Evolutionary conservation across 2,797 vertebrate genomes (phyloP).

Genomic region (Synanceia verrucosa): DNA sequence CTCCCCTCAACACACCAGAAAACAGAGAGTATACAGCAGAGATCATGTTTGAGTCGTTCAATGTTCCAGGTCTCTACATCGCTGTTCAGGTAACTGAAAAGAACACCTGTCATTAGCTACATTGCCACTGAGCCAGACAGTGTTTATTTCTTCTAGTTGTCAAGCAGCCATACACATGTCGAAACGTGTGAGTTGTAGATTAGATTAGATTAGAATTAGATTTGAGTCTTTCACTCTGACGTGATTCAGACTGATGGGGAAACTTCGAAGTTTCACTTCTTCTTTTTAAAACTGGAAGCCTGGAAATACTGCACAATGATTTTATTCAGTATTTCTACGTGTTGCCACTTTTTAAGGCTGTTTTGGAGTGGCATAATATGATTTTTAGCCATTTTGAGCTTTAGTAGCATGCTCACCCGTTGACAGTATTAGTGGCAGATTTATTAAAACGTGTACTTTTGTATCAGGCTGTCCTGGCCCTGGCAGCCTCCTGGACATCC

Average conservation of each 20-base stretch:
- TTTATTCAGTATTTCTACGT: neutral
- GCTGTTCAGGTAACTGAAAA: constrained; percentile 89
- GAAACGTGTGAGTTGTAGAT: neutral
- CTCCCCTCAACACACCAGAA: constrained; percentile 93
- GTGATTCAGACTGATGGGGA: neutral
- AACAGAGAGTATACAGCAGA: constrained; percentile 95
- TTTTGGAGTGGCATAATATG: too few species aligned
- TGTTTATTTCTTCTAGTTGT: neutral
- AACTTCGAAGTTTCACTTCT: constrained; percentile 18
- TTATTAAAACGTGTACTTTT: neutral
- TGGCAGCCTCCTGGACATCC: constrained; percentile 98
- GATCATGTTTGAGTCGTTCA: constrained; percentile 97
- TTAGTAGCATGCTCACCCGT: rapidly evolving
- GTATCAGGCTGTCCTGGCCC: constrained; percentile 89
- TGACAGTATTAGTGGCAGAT: neutral
- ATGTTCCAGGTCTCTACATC: constrained; percentile 94
- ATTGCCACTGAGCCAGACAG: neutral
- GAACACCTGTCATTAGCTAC: neutral
- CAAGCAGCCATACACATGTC: neutral
- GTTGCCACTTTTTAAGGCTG: neutral
- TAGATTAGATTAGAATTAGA: constrained; percentile 8
- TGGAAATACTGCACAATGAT: neutral
- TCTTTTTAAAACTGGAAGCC: neutral
- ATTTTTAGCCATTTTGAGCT: neutral
- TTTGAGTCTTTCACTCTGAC: neutral